Base-by-base conservation (phyloP, 1,140 invertebrate genomes). In the Tetramorium alpestre region DNA sequence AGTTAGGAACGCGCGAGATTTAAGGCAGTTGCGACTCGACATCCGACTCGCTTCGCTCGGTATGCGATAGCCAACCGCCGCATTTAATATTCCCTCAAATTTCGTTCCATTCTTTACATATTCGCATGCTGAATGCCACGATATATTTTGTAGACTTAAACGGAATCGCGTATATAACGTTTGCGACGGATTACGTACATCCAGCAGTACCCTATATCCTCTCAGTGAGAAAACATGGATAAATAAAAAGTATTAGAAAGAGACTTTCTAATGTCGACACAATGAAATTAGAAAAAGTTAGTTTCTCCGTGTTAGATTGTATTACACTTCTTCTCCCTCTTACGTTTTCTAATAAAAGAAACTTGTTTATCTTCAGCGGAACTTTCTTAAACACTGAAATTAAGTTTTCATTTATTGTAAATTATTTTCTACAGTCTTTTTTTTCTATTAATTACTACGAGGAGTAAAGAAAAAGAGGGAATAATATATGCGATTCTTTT, bases 41-140 rank as follows among this genome's bases (percentile, higher is more conserved):
- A 38, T 81, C 77, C 77, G 64, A 70, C 64, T 81, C 64, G 77
- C 16, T 44, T 65, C 44, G 25, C 64, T 13, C 28, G 38, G 69
- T 44, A 47, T 33, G 69, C 67, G 81, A 81, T 81, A 84, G 56
- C 54, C 51, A 38, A 47, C 78, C 65, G 38, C 49, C 33, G 80
- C 38, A 49, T 72, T 82, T 82, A 82, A 82, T 82, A 84, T 84
- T 84, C 67, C 51, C 67, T 73, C 54, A 75, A 73, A 73, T 84
- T 84, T 60, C 54, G 28, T 38, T 84, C n/a, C 41, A 49, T 84
- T 73, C 69, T 84, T 82, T 82, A 60, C 38, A 28, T 82, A 69
- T 75, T 60, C 25, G 41, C 41, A 25, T 84, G 54, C 28, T 47
- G 58, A 22, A 69, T 70, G 22, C 77, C 13, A 38, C 78, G 65